phyloP scores from a whole-genome alignment of 2,888 invertebrate species.

The Polydesmus complanatus region DNA sequence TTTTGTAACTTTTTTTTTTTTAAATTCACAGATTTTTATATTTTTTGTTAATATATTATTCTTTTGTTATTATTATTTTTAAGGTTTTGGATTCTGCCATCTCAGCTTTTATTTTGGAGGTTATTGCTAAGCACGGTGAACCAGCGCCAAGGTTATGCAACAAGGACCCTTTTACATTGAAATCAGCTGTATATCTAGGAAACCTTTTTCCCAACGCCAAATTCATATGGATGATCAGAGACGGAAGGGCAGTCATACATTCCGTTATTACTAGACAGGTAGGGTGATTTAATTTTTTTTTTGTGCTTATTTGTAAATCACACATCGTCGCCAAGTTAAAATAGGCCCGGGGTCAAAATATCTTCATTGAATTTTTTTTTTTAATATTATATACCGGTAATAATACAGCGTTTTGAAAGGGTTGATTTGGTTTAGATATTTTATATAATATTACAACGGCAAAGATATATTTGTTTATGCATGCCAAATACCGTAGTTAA shows the following conservation, averaged over 20 bases:
- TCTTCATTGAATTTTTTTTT: not conserved
- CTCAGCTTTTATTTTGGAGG: conserved; percentile 89
- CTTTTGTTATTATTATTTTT: too few species aligned
- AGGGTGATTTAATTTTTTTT: conserved; percentile 11
- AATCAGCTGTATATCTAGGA: conserved; percentile 87
- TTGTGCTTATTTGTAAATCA: not conserved
- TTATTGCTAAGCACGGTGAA: conserved; percentile 90
- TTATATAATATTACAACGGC: too few species aligned
- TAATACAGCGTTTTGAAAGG: too few species aligned
- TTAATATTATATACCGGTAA: too few species aligned
- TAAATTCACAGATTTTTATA: too few species aligned
- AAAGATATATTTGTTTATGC: too few species aligned
- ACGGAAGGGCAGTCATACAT: conserved; percentile 95
- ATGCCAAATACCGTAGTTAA: too few species aligned
- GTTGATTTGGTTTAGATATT: too few species aligned
- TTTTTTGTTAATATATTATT: too few species aligned
- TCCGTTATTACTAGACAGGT: conserved; percentile 94
- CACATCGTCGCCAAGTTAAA: not conserved
- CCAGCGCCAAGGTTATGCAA: conserved; percentile 91
- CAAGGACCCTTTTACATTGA: conserved; percentile 95
- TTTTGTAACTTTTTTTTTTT: too few species aligned
- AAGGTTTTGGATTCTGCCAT: conserved; percentile 84
- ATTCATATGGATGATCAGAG: conserved; percentile 95
- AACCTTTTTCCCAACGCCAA: conserved; percentile 94
- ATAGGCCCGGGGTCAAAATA: not conserved